Evolutionary conservation across 2,888 invertebrate species (phyloP), one percentile per base, ranked within the genome.

Genomic region (Rhopalosiphum nymphaeae): DNA sequence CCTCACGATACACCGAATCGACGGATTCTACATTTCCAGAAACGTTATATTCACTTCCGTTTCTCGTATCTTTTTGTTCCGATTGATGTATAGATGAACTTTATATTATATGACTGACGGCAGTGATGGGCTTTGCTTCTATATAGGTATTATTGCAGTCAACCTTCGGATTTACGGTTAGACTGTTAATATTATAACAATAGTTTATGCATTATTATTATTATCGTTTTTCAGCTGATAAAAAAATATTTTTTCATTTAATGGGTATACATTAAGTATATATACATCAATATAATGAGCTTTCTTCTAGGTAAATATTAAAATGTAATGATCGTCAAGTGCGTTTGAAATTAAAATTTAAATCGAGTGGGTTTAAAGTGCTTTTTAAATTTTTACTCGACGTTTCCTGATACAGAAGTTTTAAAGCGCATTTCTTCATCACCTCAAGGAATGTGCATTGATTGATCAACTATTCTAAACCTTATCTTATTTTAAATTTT

Each of bases 1-100:
- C 42, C 78, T 49, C 78, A 49, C 26, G 90, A 11, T 46, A 67
- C 67, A n/a, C 16, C 36, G n/a, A 67, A 67, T 57, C 89, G 61
- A 16, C 13, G 29, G 61, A 44, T 67, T 10, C 9, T 44, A 89
- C 44, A 29, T 44, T 44, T 89, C 44, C 89, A 57, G 89, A 46
- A 61, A 61, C 44, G 44, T 61, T 86, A 46, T 89, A 67, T 67
- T 46, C 46, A 90, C 90, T 61, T 78, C 78, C 90, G 46, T 90
- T 44, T 3, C 29, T 42, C 53, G 53, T 89, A 42, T 56, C 11
- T 56, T 56, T 89, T 86, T 25, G 36, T 29, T 26, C 56, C 36
- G 36, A 78, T 7, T 36, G 78, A 78, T 78, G 36, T 78, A 78
- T 36, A 36, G 78, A 78, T 21, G 78, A 36, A 21, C 21, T 36